These are phyloP conservation scores for Pachymerium ferrugineum DNA, from an alignment of 2,888 invertebrate species.

Conservation along the genomic window DNA sequence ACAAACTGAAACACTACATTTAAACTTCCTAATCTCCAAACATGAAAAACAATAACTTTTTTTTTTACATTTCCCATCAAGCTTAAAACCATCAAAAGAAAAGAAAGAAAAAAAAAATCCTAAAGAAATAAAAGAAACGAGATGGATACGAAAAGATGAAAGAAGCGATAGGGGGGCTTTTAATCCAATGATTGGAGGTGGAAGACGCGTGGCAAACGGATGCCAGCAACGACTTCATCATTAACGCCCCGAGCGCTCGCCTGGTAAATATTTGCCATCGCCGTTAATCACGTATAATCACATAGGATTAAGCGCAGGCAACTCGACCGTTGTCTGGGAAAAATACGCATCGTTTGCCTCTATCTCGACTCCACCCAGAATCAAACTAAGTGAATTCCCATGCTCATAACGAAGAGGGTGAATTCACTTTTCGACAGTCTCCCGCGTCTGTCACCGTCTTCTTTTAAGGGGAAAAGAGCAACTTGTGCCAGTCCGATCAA, in stretches of 20 bases:
- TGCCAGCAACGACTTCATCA: slow-evolving; percentile 25
- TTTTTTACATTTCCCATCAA: too few species aligned
- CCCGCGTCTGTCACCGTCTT: slow-evolving; percentile 2
- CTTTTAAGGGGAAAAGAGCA: not conserved
- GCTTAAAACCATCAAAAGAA: too few species aligned
- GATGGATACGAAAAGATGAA: not conserved
- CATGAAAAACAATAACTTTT: too few species aligned
- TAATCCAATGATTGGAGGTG: slow-evolving; percentile 25
- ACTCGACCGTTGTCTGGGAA: slow-evolving; percentile 22
- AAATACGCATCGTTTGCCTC: slow-evolving; percentile 12
- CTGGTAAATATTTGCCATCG: slow-evolving; percentile 23
- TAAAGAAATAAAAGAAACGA: not conserved
- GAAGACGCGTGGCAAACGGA: slow-evolving; percentile 13
- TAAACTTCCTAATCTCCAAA: too few species aligned
- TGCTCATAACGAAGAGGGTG: slow-evolving; percentile 23
- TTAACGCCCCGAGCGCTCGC: slow-evolving; percentile 16
- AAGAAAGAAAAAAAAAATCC: not conserved
- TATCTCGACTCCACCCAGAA: slow-evolving; percentile 8
- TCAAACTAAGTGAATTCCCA: slow-evolving; percentile 19
- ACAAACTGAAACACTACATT: too few species aligned
- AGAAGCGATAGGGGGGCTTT: slow-evolving; percentile 21
- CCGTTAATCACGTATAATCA: slow-evolving; percentile 25
- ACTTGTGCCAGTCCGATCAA: slow-evolving; percentile 15
- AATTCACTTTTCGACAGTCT: slow-evolving; percentile 15
- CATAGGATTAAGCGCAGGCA: slow-evolving; percentile 14